These are phyloP conservation scores for Lepus timidus DNA, from an alignment of 2,113 vertebrate genomes.

Conservation along the genomic window DNA sequence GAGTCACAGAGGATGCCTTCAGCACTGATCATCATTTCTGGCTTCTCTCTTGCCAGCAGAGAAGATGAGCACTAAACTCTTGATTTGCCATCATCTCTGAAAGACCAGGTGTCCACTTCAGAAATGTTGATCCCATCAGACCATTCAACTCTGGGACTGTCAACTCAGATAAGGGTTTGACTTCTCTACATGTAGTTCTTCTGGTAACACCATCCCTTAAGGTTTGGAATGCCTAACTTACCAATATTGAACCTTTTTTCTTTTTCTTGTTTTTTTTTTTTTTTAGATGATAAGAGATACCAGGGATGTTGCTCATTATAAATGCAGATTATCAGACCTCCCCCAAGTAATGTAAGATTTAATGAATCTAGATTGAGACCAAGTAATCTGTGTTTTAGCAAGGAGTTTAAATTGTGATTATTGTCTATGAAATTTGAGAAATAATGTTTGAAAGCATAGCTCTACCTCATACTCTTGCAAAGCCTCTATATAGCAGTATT, in stretches of 20 bases:
- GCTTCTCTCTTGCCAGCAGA: neutral
- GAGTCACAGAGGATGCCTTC: neutral
- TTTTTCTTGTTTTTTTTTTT: too few relatives aligned
- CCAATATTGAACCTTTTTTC: neutral
- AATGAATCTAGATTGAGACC: neutral
- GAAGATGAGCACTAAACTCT: neutral
- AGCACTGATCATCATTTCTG: neutral
- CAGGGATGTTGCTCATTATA: neutral
- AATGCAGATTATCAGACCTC: neutral
- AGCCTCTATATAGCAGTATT: neutral
- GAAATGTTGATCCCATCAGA: neutral
- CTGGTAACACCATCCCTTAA: neutral
- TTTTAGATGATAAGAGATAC: neutral
- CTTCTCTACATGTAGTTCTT: neutral
- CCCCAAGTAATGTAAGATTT: neutral
- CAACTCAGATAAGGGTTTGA: neutral
- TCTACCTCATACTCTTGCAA: neutral
- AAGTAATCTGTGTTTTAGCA: neutral
- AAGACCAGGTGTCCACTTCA: neutral
- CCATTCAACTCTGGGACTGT: neutral
- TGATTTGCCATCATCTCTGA: neutral
- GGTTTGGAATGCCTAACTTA: neutral
- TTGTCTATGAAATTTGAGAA: neutral
- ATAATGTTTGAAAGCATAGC: neutral
- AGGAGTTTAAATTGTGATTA: neutral